These are phyloP conservation scores for Drosophila albomicans DNA, from an alignment of 1,140 invertebrate species.

Conservation along the genomic window DNA sequence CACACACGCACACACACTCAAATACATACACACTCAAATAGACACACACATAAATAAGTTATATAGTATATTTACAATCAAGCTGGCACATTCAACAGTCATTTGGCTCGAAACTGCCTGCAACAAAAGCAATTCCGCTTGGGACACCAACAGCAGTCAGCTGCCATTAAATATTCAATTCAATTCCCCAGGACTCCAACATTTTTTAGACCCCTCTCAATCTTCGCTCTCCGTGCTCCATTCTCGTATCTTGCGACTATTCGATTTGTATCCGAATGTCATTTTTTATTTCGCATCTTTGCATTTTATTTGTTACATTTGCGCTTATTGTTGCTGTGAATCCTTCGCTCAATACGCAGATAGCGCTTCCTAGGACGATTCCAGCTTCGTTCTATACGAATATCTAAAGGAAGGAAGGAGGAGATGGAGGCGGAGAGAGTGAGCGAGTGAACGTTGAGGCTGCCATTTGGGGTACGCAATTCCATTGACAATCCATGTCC, in stretches of 20 bases:
- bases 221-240: slow-evolving; percentile 13
- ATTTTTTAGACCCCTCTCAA: slow-evolving; percentile 18
- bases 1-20: slow-evolving; percentile 5
- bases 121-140: slow-evolving; percentile 17
- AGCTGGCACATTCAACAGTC: slow-evolving; percentile 1
- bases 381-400: slow-evolving; percentile 20
- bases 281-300: slow-evolving; percentile 83
- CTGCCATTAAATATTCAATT: slow-evolving; percentile 83
- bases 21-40: slow-evolving; percentile 23
- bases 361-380: slow-evolving; percentile 1
- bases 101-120: background rate
- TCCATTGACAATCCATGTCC: slow-evolving; percentile 76
- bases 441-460: slow-evolving; percentile 9
- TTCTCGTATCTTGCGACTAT: slow-evolving; percentile 39
- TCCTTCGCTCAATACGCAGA: slow-evolving; percentile 37
- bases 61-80: background rate
- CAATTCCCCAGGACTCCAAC: slow-evolving; percentile 49
- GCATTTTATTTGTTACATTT: slow-evolving; percentile 84
- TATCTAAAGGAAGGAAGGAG: slow-evolving; percentile 14
- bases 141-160: slow-evolving; percentile 65
- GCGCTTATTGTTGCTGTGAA: slow-evolving; percentile 52
- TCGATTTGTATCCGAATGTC: slow-evolving; percentile 84
- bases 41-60: background rate
- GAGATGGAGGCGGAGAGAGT: background rate
- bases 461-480: slow-evolving; percentile 71